Conservation (phyloP, 2,113 vertebrate species). For the Pheucticus melanocephalus region DNA sequence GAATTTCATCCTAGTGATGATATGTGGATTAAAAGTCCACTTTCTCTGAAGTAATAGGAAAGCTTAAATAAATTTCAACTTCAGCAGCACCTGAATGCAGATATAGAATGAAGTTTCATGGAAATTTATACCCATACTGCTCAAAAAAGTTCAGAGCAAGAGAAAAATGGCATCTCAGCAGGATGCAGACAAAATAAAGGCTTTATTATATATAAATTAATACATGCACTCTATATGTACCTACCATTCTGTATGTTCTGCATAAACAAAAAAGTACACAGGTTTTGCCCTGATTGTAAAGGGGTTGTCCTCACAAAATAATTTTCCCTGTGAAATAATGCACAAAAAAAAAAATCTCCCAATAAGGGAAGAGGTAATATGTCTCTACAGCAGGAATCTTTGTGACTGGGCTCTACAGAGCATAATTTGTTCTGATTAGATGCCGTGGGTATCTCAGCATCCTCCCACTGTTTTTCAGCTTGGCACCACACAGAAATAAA, state of each 20-base stretch:
- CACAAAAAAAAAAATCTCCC: background rate
- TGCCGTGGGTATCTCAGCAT: background rate
- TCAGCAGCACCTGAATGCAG: background rate
- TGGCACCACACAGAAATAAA: background rate
- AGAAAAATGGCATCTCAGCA: background rate
- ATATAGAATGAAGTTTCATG: background rate
- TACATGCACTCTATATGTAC: rapidly evolving
- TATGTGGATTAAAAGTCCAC: background rate
- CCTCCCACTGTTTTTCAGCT: background rate
- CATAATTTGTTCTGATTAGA: background rate
- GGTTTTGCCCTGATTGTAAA: background rate
- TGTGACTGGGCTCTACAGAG: background rate
- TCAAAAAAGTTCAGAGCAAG: background rate
- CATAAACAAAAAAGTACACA: background rate
- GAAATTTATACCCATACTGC: background rate
- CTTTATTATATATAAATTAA: background rate
- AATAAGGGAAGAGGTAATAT: background rate
- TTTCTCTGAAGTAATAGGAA: background rate
- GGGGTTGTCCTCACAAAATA: background rate
- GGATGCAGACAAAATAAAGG: background rate
- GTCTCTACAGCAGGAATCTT: background rate
- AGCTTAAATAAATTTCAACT: background rate
- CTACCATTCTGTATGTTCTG: background rate
- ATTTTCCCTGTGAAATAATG: background rate
- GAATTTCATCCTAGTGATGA: background rate